A percentile compares a stretch with the other conserved stretches of the same genome.
These are phyloP conservation scores for Trichogramma pretiosum DNA, from an alignment of 1,140 invertebrate genomes.

Conservation along the genomic window DNA sequence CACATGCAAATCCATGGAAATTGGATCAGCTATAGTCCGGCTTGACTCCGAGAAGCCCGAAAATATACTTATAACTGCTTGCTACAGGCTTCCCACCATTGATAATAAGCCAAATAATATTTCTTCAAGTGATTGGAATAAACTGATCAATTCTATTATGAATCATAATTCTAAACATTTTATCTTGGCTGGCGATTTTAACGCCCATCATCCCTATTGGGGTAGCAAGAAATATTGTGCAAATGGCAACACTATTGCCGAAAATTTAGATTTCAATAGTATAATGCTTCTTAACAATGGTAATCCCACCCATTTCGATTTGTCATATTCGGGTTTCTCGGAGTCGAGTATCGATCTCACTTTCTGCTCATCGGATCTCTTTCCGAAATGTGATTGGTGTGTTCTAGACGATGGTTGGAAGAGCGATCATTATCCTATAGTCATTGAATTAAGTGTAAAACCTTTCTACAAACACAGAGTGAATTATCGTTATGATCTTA, in stretches of 20 bases:
- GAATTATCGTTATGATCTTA: conserved; percentile 9
- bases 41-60: not conserved
- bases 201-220: conserved; percentile 15
- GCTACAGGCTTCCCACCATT: conserved; percentile 10
- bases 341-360: conserved; percentile 18
- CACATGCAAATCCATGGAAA: not conserved
- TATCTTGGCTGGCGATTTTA: conserved; percentile 17
- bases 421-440: conserved; percentile 19
- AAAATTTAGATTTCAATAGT: conserved; percentile 1
- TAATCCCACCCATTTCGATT: not conserved
- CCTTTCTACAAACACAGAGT: not conserved
- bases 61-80: conserved; percentile 2
- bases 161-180: not conserved
- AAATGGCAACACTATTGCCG: conserved; percentile 6
- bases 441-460: conserved; percentile 11
- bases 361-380: conserved; percentile 4
- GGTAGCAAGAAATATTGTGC: conserved; percentile 6
- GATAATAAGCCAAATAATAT: conserved; percentile 9
- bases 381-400: conserved; percentile 4
- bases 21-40: conserved; percentile 4
- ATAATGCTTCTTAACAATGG: conserved; percentile 7
- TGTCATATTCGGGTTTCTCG: not conserved
- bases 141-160: not conserved
- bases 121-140: not conserved
- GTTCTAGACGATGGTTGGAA: conserved; percentile 17